phyloP scores from a whole-genome alignment of 2,797 vertebrate genomes.

The Leptodactylus fallax region DNA sequence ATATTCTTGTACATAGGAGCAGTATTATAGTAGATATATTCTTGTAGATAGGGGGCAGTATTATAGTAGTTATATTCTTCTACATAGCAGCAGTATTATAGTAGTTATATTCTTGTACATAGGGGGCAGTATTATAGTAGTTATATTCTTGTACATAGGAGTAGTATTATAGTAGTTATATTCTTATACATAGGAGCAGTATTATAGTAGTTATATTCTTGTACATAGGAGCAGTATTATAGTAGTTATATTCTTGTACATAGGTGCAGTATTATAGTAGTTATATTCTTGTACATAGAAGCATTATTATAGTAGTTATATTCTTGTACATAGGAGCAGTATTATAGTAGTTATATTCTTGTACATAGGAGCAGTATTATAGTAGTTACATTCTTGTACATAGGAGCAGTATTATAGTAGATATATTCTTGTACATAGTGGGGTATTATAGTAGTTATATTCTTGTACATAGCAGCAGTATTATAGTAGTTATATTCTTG shows the following conservation, averaged over 20 bases:
- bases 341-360: conserved; percentile 12
- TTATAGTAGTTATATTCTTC: conserved; percentile 8
- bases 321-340: background rate
- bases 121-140: background rate
- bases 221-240: background rate
- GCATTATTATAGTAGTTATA: conserved; percentile 23
- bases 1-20: background rate
- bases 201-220: conserved; percentile 19
- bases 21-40: conserved; percentile 4
- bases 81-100: background rate
- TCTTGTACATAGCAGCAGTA: background rate
- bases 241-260: conserved; percentile 9
- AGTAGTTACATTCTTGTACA: background rate
- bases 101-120: conserved; percentile 5
- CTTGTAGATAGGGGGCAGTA: background rate
- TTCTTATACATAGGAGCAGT: background rate
- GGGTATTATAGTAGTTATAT: background rate
- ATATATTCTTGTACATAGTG: background rate
- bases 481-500: background rate
- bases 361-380: conserved; percentile 5
- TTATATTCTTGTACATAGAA: background rate
- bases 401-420: conserved; percentile 1
- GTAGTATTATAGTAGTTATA: conserved; percentile 15
- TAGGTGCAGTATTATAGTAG: background rate
- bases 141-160: conserved; percentile 3